Evolutionary conservation across 2,113 vertebrate genomes (phyloP), one percentile per base, ranked within the genome.

Genomic region (Equus quagga): DNA sequence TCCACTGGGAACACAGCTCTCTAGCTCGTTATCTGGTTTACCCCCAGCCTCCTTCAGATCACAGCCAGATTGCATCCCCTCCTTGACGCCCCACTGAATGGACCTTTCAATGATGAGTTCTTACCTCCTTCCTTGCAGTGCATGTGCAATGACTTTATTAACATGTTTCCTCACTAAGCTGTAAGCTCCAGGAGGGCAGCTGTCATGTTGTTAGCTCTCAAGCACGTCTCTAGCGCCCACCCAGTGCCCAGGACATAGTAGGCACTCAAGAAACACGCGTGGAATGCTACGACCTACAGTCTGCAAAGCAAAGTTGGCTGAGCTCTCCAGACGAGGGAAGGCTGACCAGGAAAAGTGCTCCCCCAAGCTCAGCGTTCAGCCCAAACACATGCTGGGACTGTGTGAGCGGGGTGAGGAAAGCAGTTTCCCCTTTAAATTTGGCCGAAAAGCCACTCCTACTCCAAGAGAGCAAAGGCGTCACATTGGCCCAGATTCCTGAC

Each of bases 401-500:
- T 41, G 0, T 51, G 54, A 23, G 64, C 17, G 31, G 28, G 36
- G 0, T 24, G 78, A 81, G 11, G 17, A 9, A 14, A 17, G 19
- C 5, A 21, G 2, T 24, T 12, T 21, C 23, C 28, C 41, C 33
- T 81, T 13, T 31, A 69, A 81, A 94, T 62, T 44, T 19, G 58
- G 31, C 60, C 87, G 72, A 33, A 41, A 67, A 56, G 6, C 2
- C 19, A 9, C 33, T 44, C 36, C 6, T 1, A 33, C 15, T 51
- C 10, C 10, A 56, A 46, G 17, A 67, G 36, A 51, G 5, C 4
- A 6, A 62, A 54, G 8, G 51, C 41, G 28, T 65, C 54, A 5
- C 11, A 11, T 58, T 41, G 11, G 86, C 24, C 19, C 4, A 80
- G 56, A 60, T 84, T 86, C 82, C 94, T 95, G 73, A 69, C 76